Conservation (phyloP, 1,140 invertebrate species). For the Yoshiicerus persimilis region DNA sequence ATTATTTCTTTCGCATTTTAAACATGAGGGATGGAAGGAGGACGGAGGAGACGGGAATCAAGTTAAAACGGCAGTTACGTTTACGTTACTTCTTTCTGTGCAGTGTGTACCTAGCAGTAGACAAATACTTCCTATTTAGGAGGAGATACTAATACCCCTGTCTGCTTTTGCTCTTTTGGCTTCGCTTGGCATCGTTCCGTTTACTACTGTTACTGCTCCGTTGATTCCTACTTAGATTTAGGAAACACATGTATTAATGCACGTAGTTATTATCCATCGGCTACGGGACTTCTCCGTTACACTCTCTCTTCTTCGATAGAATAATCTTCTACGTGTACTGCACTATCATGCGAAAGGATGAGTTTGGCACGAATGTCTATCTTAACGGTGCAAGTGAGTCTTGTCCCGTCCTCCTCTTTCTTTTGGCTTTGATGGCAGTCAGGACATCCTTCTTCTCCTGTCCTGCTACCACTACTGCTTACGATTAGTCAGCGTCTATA, state of each 20-base stretch:
- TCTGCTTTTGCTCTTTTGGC: neutral
- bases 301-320: neutral
- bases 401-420: neutral
- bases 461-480: neutral
- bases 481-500: neutral
- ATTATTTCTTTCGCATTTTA: slow-evolving; percentile 47
- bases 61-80: slow-evolving; percentile 3
- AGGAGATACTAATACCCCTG: neutral
- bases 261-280: slow-evolving; percentile 12
- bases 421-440: neutral
- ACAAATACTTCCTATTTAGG: neutral
- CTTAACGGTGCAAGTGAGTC: neutral
- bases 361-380: neutral
- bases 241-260: slow-evolving; percentile 22
- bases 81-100: neutral
- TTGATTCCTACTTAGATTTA: slow-evolving; percentile 14
- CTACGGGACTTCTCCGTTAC: neutral
- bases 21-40: slow-evolving; percentile 31
- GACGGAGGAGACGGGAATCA: slow-evolving; percentile 19
- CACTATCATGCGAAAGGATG: neutral
- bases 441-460: neutral
- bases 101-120: neutral
- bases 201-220: neutral
- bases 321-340: neutral
- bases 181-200: neutral